Conservation (phyloP, 2,113 vertebrate genomes). For the Heterotilapia buettikoferi region DNA sequence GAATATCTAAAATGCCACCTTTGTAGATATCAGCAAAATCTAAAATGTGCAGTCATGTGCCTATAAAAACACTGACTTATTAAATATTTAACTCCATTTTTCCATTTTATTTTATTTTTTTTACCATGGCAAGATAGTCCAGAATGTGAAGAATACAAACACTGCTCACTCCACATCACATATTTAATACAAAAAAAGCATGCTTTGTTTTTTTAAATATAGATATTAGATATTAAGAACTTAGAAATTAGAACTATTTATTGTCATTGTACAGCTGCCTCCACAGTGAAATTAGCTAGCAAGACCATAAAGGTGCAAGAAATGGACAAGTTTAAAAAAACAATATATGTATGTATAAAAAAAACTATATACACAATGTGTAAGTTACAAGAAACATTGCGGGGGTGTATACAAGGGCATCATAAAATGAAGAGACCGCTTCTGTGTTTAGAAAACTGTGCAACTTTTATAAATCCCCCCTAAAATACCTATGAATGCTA, state of each 20-base stretch:
- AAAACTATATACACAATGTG: background rate
- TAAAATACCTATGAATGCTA: background rate
- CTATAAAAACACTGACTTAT: background rate
- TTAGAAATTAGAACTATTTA: background rate
- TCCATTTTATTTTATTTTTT: background rate
- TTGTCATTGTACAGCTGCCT: background rate
- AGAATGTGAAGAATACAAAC: background rate
- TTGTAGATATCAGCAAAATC: background rate
- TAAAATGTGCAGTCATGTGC: background rate
- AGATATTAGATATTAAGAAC: background rate
- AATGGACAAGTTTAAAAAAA: too few species aligned
- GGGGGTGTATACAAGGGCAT: background rate
- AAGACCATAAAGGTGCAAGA: background rate
- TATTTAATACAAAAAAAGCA: fast-evolving
- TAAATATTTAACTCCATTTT: background rate
- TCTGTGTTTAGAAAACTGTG: background rate
- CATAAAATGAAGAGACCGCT: background rate
- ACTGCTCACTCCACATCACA: background rate
- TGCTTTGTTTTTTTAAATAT: background rate
- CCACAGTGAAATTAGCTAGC: background rate
- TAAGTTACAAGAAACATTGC: background rate
- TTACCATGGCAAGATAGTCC: background rate
- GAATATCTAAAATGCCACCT: background rate
- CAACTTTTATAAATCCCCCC: background rate
- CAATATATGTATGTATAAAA: too few species aligned